A percentile compares a stretch with the other conserved stretches of the same genome.
These are phyloP conservation scores for Fregata magnificens DNA, from an alignment of 2,113 vertebrate genomes.

Conservation along the genomic window DNA sequence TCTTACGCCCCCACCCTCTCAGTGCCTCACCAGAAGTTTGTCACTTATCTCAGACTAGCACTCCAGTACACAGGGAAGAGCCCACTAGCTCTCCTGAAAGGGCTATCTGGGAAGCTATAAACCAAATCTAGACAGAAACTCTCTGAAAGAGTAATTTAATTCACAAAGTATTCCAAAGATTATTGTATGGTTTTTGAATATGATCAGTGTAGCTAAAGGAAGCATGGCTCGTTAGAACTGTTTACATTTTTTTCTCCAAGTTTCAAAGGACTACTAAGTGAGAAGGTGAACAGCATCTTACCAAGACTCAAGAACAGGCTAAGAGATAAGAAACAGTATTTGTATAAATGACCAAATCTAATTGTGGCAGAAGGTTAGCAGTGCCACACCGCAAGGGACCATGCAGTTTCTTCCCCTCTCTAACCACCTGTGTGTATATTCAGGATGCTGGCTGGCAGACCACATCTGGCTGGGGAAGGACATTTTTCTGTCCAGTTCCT, in stretches of 20 bases:
- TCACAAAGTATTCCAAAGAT: neutral
- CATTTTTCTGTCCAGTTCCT: neutral
- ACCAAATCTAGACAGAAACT: neutral
- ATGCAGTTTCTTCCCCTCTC: neutral
- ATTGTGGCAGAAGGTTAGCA: neutral
- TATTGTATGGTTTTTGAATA: neutral
- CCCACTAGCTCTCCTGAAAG: neutral
- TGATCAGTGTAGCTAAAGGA: neutral
- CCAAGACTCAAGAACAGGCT: neutral
- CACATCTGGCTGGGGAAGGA: neutral
- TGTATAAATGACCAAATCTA: neutral
- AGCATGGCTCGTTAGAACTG: neutral
- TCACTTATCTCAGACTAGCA: neutral
- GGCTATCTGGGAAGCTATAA: neutral
- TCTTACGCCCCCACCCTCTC: neutral
- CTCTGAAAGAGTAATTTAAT: neutral
- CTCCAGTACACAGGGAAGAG: neutral
- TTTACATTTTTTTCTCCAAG: neutral
- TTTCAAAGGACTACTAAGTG: neutral
- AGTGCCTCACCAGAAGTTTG: neutral
- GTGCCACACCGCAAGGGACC: neutral
- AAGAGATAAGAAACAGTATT: constrained; percentile 5
- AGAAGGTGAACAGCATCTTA: constrained; percentile 21
- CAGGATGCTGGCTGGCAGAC: neutral
- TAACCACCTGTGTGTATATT: accelerated